These are phyloP conservation scores for Diplosoma virens DNA, from an alignment of 23 tunicate genomes.

Conservation along the genomic window DNA sequence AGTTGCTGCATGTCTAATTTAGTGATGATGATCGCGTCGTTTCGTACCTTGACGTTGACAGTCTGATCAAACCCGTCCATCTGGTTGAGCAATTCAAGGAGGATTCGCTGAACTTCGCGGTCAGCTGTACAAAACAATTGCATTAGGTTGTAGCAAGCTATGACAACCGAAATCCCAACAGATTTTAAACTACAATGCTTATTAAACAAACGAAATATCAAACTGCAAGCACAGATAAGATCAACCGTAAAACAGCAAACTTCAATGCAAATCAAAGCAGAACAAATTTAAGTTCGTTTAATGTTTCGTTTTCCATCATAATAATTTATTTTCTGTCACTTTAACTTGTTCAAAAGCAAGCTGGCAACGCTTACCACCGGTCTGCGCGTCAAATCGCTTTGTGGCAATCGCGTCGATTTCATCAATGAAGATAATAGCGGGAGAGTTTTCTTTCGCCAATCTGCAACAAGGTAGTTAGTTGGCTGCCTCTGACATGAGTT, in stretches of 20 bases:
- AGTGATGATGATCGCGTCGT: too few species aligned
- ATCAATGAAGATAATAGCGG: slow-evolving; percentile 96
- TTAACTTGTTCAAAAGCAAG: too few species aligned
- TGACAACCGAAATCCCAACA: too few species aligned
- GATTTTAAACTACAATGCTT: too few species aligned
- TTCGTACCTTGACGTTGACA: slow-evolving; percentile 93
- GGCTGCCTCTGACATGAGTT: not conserved
- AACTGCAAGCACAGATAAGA: too few species aligned
- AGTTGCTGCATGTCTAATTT: too few species aligned
- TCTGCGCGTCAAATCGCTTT: slow-evolving; percentile 97
- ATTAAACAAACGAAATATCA: too few species aligned
- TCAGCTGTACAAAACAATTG: slow-evolving; percentile 58
- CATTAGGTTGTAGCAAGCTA: not conserved
- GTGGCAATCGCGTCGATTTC: slow-evolving; percentile 99
- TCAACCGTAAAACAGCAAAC: too few species aligned
- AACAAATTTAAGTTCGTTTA: too few species aligned
- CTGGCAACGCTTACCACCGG: slow-evolving; percentile 76
- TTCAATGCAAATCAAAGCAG: too few species aligned
- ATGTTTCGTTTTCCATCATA: too few species aligned
- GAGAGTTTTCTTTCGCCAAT: slow-evolving; percentile 92
- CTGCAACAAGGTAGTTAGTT: slow-evolving; percentile 14
- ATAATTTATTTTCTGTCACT: too few species aligned
- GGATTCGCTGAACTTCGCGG: slow-evolving; percentile 96
- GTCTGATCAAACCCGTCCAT: slow-evolving; percentile 99
- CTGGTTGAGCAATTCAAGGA: slow-evolving; percentile 95